Evolutionary conservation across 2,888 invertebrate species (phyloP), one percentile per base, ranked within the genome.

Genomic region (Epinotia bilunana): DNA sequence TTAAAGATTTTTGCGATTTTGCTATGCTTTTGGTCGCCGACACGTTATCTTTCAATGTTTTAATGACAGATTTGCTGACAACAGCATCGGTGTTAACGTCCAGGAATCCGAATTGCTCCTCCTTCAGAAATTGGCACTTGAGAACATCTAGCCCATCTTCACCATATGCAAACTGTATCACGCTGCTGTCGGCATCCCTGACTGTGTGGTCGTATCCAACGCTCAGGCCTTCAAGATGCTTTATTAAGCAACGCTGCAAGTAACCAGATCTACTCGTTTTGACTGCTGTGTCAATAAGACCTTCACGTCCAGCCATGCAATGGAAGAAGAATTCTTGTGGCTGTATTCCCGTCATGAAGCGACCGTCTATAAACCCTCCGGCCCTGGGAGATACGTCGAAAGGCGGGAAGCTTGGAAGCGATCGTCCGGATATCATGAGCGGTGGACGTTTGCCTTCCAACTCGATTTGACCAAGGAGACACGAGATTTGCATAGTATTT

Each of bases 221-320:
- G 72, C 95, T 95, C n/a, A 99, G 90, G 6, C 99, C 99, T 94
- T 99, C 99, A 78, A 99, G 94, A 94, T 99, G 99, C 90, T 99
- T 99, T 75, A 99, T 98, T 11, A 99, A 94, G 91, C 99, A 99
- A 78, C 99, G 95, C 91, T 99, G 99, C 73, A 99, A 94, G 89
- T 99, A 99, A 81, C 99, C 99, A 82, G 99, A 99, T 77, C 99
- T 96, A 92, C 99, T 99, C 0, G 99, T 99, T 94, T 99, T 99
- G 0, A 99, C 99, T 79, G 99, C 99, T 4, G 99, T 99, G 96
- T 99, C 99, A 83, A 99, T 98, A 72, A 99, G 95, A 95, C 99
- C 98, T 95, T 99, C 99, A 90, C 99, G 96, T 73, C 99, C 99
- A 72, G 99, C 99, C 99, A 99, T 99, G 86, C 99, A 99, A 95